A percentile compares a stretch with the other conserved stretches of the same genome.
phyloP scores from a whole-genome alignment of 2,113 vertebrate genomes.

The Pedetes capensis region DNA sequence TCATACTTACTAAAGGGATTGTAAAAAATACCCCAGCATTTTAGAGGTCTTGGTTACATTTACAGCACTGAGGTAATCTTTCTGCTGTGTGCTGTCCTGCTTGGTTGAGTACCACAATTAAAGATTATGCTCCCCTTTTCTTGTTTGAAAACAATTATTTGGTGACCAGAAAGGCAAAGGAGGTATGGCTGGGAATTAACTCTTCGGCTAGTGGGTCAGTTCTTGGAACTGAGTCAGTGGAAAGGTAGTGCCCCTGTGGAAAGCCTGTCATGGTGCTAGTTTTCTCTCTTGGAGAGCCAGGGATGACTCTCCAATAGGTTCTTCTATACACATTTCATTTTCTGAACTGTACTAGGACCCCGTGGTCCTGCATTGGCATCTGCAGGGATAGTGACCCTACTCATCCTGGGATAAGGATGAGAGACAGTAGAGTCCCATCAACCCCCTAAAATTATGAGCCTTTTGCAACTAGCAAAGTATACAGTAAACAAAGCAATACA shows the following conservation, averaged over 20 bases:
- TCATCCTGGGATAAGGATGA: constrained; percentile 73
- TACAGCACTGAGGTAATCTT: constrained; percentile 71
- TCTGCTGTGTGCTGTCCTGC: constrained; percentile 71
- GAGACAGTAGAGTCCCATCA: constrained; percentile 73
- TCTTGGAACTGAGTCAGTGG: constrained; percentile 57
- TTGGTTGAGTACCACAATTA: constrained; percentile 69
- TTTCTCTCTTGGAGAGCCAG: constrained; percentile 70
- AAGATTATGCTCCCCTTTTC: constrained; percentile 74
- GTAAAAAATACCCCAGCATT: constrained; percentile 71
- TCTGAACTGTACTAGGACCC: constrained; percentile 60
- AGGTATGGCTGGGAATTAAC: constrained; percentile 48
- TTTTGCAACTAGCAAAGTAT: constrained; percentile 76
- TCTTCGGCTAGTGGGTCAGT: constrained; percentile 54
- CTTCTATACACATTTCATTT: constrained; percentile 44
- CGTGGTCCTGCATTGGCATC: constrained; percentile 38
- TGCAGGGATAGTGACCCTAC: constrained; percentile 66
- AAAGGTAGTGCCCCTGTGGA: constrained; percentile 59
- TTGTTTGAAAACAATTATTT: constrained; percentile 65
- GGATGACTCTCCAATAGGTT: constrained; percentile 59
- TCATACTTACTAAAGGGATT: constrained; percentile 69
- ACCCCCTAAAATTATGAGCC: constrained; percentile 62
- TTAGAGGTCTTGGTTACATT: constrained; percentile 71
- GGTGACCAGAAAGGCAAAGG: constrained; percentile 67
- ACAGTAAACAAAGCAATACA: constrained; percentile 79
- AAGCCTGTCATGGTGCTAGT: constrained; percentile 74